Evolutionary conservation across 2,113 vertebrate genomes (phyloP).

Genomic region (Mus musculus): DNA sequence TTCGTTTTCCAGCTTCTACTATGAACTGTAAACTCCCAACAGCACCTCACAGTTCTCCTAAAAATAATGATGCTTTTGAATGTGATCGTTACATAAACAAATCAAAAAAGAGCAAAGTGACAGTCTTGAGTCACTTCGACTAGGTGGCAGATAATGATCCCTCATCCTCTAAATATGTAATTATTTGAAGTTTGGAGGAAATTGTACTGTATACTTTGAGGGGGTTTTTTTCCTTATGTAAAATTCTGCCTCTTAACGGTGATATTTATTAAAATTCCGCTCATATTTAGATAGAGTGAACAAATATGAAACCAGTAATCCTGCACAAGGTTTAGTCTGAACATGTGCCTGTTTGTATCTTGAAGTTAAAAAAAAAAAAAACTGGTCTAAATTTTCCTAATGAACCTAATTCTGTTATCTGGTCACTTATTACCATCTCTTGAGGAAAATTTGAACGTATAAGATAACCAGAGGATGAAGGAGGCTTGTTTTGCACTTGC

Average conservation of each 20-base stretch:
- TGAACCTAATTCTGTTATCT: background rate
- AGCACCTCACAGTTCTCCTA: background rate
- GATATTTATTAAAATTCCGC: conserved; percentile 28
- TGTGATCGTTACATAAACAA: conserved; percentile 45
- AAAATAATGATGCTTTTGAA: conserved; percentile 36
- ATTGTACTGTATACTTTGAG: conserved; percentile 7
- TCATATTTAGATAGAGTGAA: background rate
- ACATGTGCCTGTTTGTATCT: background rate
- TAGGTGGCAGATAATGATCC: background rate
- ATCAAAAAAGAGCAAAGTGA: conserved; percentile 39
- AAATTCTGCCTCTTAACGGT: background rate
- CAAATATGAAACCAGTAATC: background rate
- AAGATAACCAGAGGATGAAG: background rate
- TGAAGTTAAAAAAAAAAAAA: background rate
- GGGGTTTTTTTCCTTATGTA: background rate
- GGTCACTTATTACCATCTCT: background rate
- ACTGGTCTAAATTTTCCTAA: background rate
- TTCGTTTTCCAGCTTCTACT: conserved; percentile 12
- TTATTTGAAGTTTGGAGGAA: conserved; percentile 40
- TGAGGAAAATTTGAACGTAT: background rate
- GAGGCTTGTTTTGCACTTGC: background rate
- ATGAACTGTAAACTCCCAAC: background rate
- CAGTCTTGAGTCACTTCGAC: conserved; percentile 14
- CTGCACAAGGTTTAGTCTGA: background rate
- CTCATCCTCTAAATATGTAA: background rate